phyloP scores from a whole-genome alignment of 2,888 invertebrate genomes.

The Parelbella ahira region DNA sequence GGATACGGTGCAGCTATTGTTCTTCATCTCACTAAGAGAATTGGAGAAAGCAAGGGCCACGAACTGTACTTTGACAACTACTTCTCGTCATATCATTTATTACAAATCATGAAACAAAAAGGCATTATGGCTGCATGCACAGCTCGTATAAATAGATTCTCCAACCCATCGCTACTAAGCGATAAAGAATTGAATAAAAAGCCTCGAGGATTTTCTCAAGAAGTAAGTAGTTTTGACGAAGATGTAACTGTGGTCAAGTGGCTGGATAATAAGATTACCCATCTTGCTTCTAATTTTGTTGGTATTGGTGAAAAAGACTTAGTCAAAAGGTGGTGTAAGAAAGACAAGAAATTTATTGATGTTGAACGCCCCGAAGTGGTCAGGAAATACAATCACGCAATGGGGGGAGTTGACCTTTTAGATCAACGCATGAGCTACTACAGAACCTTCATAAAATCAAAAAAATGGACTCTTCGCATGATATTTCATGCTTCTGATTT shows the following conservation, averaged over 20 bases:
- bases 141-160: conserved; percentile 33
- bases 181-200: conserved; percentile 33
- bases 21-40: conserved; percentile 33
- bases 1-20: conserved; percentile 34
- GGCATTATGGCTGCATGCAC: conserved; percentile 34
- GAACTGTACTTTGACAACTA: conserved; percentile 36
- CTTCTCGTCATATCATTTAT: conserved; percentile 34
- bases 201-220: conserved; percentile 32
- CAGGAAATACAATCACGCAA: conserved; percentile 39
- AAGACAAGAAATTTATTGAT: conserved; percentile 30
- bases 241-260: conserved; percentile 37
- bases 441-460: conserved; percentile 39
- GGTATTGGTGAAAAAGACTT: conserved; percentile 33
- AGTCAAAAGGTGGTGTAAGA: conserved; percentile 33
- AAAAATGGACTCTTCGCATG: conserved; percentile 41
- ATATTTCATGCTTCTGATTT: conserved; percentile 37
- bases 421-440: conserved; percentile 42
- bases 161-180: conserved; percentile 30
- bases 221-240: conserved; percentile 30
- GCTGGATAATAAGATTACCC: conserved; percentile 34
- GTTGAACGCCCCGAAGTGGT: conserved; percentile 38
- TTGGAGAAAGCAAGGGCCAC: conserved; percentile 31
- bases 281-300: conserved; percentile 35
- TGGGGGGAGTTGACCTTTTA: conserved; percentile 41
- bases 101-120: conserved; percentile 34